A percentile compares a stretch with the other conserved stretches of the same genome.
Evolutionary conservation across 2,113 vertebrate species (phyloP).

Genomic region (Boulengeromyrus knoepffleri): DNA sequence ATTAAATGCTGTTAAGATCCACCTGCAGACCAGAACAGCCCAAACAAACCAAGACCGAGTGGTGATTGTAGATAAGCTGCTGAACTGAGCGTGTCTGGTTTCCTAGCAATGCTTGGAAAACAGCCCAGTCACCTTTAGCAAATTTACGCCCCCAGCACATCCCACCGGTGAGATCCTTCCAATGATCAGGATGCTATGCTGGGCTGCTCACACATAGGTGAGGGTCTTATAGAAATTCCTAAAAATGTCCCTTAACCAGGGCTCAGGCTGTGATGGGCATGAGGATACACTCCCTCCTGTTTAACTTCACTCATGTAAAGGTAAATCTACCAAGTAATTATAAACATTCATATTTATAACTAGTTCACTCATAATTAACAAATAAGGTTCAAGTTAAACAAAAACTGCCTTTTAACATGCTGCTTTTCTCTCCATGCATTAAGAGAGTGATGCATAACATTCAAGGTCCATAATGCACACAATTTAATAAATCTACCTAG

Average conservation of each 20-base stretch:
- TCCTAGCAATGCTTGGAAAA: background rate
- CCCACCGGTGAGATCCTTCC: background rate
- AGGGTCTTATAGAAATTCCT: background rate
- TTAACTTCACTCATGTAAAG: background rate
- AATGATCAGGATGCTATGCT: background rate
- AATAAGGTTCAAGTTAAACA: background rate
- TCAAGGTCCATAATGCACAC: background rate
- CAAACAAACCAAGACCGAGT: background rate
- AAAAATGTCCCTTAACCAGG: background rate
- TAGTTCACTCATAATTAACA: background rate
- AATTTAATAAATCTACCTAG: background rate
- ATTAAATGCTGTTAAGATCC: background rate
- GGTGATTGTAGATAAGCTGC: background rate
- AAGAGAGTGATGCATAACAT: background rate
- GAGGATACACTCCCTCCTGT: background rate
- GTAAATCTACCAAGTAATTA: background rate
- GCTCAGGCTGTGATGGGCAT: no score
- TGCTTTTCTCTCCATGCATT: background rate
- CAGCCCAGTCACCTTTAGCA: background rate
- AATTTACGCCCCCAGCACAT: background rate
- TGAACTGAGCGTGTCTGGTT: background rate
- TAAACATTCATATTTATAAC: background rate
- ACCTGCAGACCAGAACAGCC: background rate
- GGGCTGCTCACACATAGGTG: background rate
- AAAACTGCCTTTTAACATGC: background rate